Base-by-base conservation (phyloP, 2,888 invertebrate genomes). In the Drosophila gaucha region DNA sequence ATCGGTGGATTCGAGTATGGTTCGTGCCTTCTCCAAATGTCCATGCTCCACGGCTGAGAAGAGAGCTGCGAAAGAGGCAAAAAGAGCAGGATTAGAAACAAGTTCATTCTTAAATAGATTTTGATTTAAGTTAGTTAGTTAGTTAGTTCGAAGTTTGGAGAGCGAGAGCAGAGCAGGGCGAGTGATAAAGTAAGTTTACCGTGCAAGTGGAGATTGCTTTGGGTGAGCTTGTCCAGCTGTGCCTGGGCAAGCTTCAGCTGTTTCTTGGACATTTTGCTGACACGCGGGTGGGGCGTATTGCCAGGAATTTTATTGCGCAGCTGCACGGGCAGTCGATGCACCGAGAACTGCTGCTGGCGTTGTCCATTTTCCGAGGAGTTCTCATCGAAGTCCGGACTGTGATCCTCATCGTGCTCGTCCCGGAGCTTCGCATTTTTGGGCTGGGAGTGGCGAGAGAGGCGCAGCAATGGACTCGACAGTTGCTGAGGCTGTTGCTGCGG, bases 1-100 rank as follows among this genome's bases (percentile, higher is more conserved):
- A 90, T 97, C 97, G 1, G 97, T 97, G 24, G 97, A 97, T 89
- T 97, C 97, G 89, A 99, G 93, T 89, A 99, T 97, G 55, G 96
- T 96, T 83, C 96, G 94, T 8, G 97, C 97, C 90, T 97, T 97
- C 89, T 98, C 98, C 88, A 97, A 92, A 91, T 99, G 97, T 52
- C 97, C 98, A 92, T 98, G 97, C 92, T 99, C 99, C 33, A 99
- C 97, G 6, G 98, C 98, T 33, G 97, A 96, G 91, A 99, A 98
- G 46, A 98, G 93, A 54, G 97, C 98, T 98, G 94, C 24, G 94
- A 26, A 55, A n/a, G 4, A 30, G 16, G 6, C 12, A 28, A 14
- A 22, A 10, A 0, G 3, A n/a, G 4, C 6, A 1, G 26, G 24
- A 38, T 33, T 12, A 36, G 0, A 6, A 33, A 2, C 2, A 18